phyloP scores from a whole-genome alignment of 2,113 vertebrate species.

The Parus major region DNA sequence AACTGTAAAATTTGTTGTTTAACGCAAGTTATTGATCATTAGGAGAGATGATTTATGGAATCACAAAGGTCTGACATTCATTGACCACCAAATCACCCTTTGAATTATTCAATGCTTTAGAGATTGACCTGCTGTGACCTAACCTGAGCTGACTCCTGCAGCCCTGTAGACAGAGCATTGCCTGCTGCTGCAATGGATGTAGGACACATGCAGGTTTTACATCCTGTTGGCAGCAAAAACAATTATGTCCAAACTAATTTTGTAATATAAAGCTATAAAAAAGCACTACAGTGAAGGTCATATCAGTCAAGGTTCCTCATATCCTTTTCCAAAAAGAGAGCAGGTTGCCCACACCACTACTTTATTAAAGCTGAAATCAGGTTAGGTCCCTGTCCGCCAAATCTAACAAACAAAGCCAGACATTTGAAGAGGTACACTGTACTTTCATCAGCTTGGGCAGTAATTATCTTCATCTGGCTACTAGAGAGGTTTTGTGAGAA shows the following conservation, averaged over 20 bases:
- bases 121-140: constrained; percentile 22
- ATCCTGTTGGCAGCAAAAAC: background rate
- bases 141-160: background rate
- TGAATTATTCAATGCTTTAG: constrained; percentile 68
- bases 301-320: background rate
- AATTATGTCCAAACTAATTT: background rate
- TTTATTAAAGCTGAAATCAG: background rate
- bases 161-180: background rate
- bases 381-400: background rate
- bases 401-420: background rate
- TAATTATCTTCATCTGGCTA: background rate
- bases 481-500: background rate
- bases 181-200: background rate
- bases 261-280: background rate
- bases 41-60: constrained; percentile 56
- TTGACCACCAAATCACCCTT: constrained; percentile 38
- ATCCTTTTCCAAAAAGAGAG: background rate
- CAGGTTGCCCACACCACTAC: background rate
- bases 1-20: constrained; percentile 15
- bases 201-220: background rate
- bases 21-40: constrained; percentile 33
- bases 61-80: constrained; percentile 49
- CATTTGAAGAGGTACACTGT: background rate
- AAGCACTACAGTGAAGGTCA: background rate
- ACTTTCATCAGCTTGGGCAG: background rate